Evolutionary conservation across 2,888 invertebrate species (phyloP).

Genomic region (Spilosoma lubricipeda): DNA sequence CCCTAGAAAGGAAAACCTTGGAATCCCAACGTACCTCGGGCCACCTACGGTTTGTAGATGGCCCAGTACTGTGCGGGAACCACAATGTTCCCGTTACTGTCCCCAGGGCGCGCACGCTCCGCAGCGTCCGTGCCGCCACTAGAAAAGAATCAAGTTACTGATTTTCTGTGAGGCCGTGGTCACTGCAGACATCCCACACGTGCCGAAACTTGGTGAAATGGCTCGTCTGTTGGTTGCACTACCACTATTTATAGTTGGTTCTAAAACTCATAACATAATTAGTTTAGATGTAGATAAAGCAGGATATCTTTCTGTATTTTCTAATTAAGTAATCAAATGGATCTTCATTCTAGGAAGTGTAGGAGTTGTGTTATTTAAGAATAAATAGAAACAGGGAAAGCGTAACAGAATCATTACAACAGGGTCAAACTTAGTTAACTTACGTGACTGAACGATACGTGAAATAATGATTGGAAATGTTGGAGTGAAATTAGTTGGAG

Average conservation of each 20-base stretch:
- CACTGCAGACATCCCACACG: background rate
- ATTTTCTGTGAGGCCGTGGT: background rate
- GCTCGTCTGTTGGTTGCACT: no score
- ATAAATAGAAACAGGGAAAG: background rate
- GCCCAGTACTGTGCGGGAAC: no score
- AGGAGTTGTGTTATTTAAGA: background rate
- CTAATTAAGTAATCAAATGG: background rate
- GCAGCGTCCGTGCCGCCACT: no score
- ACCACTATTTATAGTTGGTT: background rate
- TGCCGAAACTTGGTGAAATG: background rate
- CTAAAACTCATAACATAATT: background rate
- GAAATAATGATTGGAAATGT: no score
- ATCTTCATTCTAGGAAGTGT: background rate
- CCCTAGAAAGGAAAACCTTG: no score
- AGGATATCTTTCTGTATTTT: no score
- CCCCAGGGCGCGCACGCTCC: no score
- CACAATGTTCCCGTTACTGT: no score
- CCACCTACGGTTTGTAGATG: no score
- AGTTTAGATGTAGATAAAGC: background rate
- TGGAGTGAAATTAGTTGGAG: no score
- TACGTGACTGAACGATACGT: no score
- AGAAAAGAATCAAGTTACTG: background rate
- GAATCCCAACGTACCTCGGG: no score
- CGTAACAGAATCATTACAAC: slow-evolving; percentile 5
- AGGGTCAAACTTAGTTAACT: slow-evolving; percentile 7